Conservation (phyloP, 2,888 invertebrate genomes). For the Brenthis hecate region DNA sequence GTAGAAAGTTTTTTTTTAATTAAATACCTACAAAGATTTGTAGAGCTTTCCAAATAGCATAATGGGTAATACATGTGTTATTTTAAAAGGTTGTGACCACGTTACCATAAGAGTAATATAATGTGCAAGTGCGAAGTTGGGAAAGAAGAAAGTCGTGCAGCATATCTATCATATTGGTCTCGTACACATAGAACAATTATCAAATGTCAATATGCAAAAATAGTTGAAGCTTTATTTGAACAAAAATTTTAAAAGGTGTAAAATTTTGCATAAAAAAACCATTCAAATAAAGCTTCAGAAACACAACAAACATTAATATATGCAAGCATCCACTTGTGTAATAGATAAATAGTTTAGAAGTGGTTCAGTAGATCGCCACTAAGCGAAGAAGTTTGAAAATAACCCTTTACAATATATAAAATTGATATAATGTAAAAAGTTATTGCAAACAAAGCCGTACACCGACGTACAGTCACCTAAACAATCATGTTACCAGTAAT, state of each 20-base stretch:
- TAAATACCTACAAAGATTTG: background rate
- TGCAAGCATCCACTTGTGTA: constrained; percentile 69
- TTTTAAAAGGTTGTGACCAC: constrained; percentile 41
- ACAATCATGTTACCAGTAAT: constrained; percentile 22
- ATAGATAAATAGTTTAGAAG: constrained; percentile 50
- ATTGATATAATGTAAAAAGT: constrained; percentile 55
- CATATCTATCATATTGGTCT: constrained; percentile 74
- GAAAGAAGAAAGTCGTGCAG: constrained; percentile 65
- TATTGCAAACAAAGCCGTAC: constrained; percentile 40
- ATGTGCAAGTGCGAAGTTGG: constrained; percentile 57
- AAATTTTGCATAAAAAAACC: background rate
- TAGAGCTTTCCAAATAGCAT: background rate
- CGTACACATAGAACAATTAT: constrained; percentile 65
- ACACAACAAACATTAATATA: constrained; percentile 51
- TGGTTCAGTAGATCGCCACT: constrained; percentile 48
- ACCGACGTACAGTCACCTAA: constrained; percentile 23
- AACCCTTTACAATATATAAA: constrained; percentile 23
- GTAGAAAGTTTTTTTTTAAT: background rate
- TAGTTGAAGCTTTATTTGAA: constrained; percentile 53
- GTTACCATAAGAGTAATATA: constrained; percentile 52
- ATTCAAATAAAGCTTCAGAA: constrained; percentile 55
- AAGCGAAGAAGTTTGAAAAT: constrained; percentile 69
- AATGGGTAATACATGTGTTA: background rate
- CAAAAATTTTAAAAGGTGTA: background rate
- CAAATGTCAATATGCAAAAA: constrained; percentile 52